Evolutionary conservation across 2,113 vertebrate genomes (phyloP), one percentile per base, ranked within the genome.

Genomic region (Illadopsis cleaveri): DNA sequence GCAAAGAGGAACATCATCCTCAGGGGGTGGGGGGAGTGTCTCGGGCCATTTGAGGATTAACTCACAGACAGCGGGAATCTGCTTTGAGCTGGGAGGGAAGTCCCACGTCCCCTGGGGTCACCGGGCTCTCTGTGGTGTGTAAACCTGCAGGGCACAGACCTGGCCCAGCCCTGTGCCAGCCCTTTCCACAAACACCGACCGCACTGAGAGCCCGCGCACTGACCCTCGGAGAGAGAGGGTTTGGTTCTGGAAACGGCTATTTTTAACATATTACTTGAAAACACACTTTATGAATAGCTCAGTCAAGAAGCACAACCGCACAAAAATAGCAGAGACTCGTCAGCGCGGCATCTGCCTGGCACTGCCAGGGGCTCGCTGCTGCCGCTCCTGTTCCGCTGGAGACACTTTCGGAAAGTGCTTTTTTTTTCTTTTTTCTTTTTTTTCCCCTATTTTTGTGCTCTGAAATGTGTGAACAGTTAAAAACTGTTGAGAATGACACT

Each of bases 41-140:
- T 28, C 19, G 5, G 35, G 35, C 37, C 6, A 0, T 13, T 10
- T 33, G 16, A 38, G 35, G 38, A 5, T 16, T 13, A 14, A 5
- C 1, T 61, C 30, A 3, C 31, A 30, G 31, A 4, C 25, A 1
- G 2, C 2, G 33, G 1, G 8, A 28, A 4, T 8, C 22, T 45
- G 5, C 8, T 18, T 16, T 6, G 48, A 5, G 10, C 4, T 35
- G 73, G 19, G n/a, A 77, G 18, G 18, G 9, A 30, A 35, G 22
- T 4, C 38, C 47, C 18, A 3, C 23, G 11, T 5, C 24, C 50
- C 0, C 20, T 2, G 51, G 65, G n/a, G 4, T 28, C 50, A 0
- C 12, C 10, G 51, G 13, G 14, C 31, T 77, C 45, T 42, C 0
- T 47, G 45, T 3, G 21, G 45, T 6, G 16, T 2, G 18, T 2